Evolutionary conservation across 2,888 invertebrate species (phyloP).

Genomic region (Drosophila subquinaria): DNA sequence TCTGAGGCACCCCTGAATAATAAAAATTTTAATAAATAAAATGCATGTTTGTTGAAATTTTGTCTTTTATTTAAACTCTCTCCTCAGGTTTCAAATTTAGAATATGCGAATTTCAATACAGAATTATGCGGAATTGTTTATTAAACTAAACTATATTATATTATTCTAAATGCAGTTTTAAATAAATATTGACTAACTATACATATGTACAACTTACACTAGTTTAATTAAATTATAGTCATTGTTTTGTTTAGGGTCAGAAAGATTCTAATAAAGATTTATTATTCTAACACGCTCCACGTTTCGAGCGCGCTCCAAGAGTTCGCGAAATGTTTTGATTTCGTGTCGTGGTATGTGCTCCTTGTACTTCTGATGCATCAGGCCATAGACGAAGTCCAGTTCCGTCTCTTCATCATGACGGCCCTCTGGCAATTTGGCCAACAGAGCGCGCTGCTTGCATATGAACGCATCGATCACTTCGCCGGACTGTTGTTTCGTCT

Average conservation of each 20-base stretch:
- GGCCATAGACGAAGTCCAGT: slow-evolving; percentile 81
- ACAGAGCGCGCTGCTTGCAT: slow-evolving; percentile 81
- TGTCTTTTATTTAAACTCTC: not conserved
- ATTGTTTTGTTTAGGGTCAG: not conserved
- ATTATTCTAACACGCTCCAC: slow-evolving; percentile 67
- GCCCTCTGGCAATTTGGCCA: slow-evolving; percentile 82
- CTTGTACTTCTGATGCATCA: slow-evolving; percentile 77
- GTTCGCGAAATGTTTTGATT: slow-evolving; percentile 76
- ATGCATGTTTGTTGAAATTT: not conserved
- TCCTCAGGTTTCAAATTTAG: too few relatives aligned
- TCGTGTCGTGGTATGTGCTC: slow-evolving; percentile 80
- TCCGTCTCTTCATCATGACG: slow-evolving; percentile 83
- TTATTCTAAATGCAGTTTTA: not conserved
- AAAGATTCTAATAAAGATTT: slow-evolving; percentile 13
- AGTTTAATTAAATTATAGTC: slow-evolving; percentile 6
- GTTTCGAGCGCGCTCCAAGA: slow-evolving; percentile 79
- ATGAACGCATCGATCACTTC: slow-evolving; percentile 79
- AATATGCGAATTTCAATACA: not conserved
- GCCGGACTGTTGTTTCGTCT: slow-evolving; percentile 58
- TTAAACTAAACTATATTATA: not conserved
- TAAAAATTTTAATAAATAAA: not conserved
- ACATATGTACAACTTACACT: not conserved
- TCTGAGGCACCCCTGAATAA: too few relatives aligned
- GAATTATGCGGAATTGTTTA: not conserved
- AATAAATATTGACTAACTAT: slow-evolving; percentile 4